Conservation (phyloP, 2,113 vertebrate genomes). For the Strix uralensis region DNA sequence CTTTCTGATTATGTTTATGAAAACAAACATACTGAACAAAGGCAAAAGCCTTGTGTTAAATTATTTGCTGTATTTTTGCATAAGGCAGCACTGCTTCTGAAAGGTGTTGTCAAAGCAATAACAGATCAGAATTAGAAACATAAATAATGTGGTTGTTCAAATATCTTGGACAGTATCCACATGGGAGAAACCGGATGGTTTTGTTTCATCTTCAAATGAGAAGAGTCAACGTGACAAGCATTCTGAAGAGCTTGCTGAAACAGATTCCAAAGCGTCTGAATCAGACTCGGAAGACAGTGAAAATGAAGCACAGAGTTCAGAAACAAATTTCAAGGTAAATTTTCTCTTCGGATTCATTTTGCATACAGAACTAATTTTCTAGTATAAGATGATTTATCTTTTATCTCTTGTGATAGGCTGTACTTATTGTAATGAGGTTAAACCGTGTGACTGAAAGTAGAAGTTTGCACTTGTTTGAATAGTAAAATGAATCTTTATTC, state of each 20-base stretch:
- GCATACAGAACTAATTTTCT: neutral
- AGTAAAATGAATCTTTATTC: neutral
- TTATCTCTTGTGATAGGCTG: neutral
- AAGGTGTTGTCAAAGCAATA: neutral
- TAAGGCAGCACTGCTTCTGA: neutral
- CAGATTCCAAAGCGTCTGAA: constrained; percentile 45
- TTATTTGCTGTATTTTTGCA: neutral
- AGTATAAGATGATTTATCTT: neutral
- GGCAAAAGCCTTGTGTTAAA: neutral
- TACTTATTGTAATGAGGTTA: neutral
- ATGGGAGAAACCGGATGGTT: constrained; percentile 88
- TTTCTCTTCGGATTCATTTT: neutral
- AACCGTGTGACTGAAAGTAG: neutral
- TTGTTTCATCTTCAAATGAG: constrained; percentile 64
- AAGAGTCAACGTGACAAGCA: neutral
- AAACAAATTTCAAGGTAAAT: constrained; percentile 81
- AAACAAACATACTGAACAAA: neutral
- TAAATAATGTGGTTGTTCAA: constrained; percentile 49
- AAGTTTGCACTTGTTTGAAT: neutral
- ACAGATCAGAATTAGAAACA: neutral
- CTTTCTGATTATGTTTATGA: neutral
- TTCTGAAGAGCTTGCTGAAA: neutral
- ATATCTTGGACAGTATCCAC: constrained; percentile 84
- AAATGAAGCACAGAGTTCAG: constrained; percentile 46
- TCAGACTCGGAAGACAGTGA: constrained; percentile 46